phyloP scores from a whole-genome alignment of 2,797 vertebrate genomes.

The Phrynocephalus vlangalii region DNA sequence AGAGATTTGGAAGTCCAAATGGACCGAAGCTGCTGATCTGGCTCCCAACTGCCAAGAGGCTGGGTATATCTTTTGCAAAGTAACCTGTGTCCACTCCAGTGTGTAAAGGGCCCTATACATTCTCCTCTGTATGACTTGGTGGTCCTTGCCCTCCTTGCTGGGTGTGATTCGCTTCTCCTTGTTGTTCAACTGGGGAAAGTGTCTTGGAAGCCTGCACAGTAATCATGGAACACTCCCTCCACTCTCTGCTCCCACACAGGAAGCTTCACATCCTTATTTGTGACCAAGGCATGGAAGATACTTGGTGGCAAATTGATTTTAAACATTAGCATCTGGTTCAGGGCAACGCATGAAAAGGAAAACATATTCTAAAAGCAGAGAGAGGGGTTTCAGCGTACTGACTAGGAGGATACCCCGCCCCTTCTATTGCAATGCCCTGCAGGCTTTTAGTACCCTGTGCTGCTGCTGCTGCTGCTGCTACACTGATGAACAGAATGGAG shows the following conservation, averaged over 20 bases:
- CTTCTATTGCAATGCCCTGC: slow-evolving; percentile 37
- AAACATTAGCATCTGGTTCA: slow-evolving; percentile 45
- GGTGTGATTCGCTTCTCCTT: background rate
- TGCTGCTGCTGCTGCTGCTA: slow-evolving; percentile 31
- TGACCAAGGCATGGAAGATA: slow-evolving; percentile 24
- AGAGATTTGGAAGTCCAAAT: background rate
- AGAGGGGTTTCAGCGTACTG: slow-evolving; percentile 39
- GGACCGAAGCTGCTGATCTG: background rate
- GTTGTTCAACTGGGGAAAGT: background rate
- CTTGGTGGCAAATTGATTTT: slow-evolving; percentile 21
- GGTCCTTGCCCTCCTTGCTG: background rate
- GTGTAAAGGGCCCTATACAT: background rate
- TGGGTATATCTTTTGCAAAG: background rate
- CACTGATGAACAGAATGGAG: slow-evolving; percentile 61
- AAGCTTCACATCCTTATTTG: background rate
- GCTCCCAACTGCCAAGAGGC: background rate
- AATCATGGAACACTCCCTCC: background rate
- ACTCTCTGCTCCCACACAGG: too few relatives aligned
- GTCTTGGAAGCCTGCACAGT: background rate
- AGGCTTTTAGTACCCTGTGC: slow-evolving; percentile 44
- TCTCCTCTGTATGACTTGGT: background rate
- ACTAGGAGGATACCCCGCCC: slow-evolving; percentile 35
- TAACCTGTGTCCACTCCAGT: background rate
- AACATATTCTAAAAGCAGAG: slow-evolving; percentile 59
- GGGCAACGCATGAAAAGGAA: slow-evolving; percentile 42